Evolutionary conservation across 2,888 invertebrate species (phyloP), one percentile per base, ranked within the genome.

Genomic region (Agelastica alni): DNA sequence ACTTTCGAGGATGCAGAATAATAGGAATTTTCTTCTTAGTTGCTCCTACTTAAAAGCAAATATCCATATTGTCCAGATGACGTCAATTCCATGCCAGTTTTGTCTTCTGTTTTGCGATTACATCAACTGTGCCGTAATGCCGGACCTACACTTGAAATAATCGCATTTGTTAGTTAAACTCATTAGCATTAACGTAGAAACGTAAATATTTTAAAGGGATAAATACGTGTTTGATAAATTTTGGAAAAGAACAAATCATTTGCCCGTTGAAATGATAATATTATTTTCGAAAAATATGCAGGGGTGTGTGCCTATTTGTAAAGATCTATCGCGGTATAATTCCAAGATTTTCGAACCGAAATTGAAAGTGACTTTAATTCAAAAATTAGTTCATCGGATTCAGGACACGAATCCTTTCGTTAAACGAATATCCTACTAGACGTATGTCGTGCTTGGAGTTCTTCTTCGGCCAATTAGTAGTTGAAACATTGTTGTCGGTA

Each of bases 51-150:
- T 41, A 41, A 39, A 31, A 41, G 42, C 49, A 49, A 41, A 42
- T 37, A 41, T 41, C 31, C 34, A 41, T 52, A 53, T 60, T 42
- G 56, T 49, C 58, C 66, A 66, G 64, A 64, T 66, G 66, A 62
- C 64, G 64, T 62, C 53, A 60, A 56, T 64, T 64, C 63, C 66
- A 60, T 61, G 51, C 60, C 58, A 57, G 60, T 56, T 57, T 59
- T 57, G 62, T 59, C 59, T 62, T 63, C 57, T 58, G 54, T 62
- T 66, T 63, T 64, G 64, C 63, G 61, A 62, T 61, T 64, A 56
- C 61, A 62, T 64, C 63, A 62, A 66, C 58, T 63, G 63, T 59
- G 60, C 55, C n/a, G n/a, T n/a, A 57, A 41, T 45, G 37, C 53
- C 51, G 60, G 56, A 60, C 58, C 47, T 44, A 52, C 46, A 52